A percentile compares a stretch with the other conserved stretches of the same genome.
phyloP scores from a whole-genome alignment of 2,797 vertebrate species.

The Aldrovandia affinis region DNA sequence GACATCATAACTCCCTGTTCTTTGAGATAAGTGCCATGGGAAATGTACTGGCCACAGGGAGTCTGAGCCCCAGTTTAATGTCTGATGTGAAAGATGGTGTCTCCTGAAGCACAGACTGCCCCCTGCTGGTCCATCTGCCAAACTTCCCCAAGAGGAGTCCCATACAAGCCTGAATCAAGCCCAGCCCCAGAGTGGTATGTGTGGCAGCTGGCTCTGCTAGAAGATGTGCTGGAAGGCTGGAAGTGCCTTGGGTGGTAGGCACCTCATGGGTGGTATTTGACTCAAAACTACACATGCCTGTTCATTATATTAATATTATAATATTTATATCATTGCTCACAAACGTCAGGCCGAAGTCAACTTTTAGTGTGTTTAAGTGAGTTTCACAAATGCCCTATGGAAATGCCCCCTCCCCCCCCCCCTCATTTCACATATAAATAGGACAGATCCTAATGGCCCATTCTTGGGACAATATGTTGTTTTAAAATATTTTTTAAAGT shows the following conservation, averaged over 20 bases:
- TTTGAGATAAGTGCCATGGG: no score
- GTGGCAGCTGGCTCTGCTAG: neutral
- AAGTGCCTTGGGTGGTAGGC: no score
- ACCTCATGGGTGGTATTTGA: constrained; percentile 24
- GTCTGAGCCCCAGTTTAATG: no score
- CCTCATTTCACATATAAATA: neutral
- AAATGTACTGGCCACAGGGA: no score
- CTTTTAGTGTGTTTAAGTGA: neutral
- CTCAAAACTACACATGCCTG: constrained; percentile 21
- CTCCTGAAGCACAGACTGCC: no score
- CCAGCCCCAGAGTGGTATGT: neutral
- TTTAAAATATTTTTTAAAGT: neutral
- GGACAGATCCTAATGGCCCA: neutral
- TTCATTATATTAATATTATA: neutral
- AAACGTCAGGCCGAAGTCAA: neutral
- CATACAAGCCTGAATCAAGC: no score
- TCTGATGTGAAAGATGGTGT: no score
- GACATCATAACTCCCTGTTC: no score
- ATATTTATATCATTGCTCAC: neutral
- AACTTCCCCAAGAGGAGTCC: neutral
- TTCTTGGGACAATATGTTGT: neutral
- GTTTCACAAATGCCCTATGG: neutral
- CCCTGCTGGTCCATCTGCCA: no score
- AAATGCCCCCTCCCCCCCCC: neutral
- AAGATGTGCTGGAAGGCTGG: constrained; percentile 16